These are phyloP conservation scores for Mesocentrotus franciscanus DNA, from an alignment of 53 echinoderm and acorn worm genomes.

Conservation along the genomic window DNA sequence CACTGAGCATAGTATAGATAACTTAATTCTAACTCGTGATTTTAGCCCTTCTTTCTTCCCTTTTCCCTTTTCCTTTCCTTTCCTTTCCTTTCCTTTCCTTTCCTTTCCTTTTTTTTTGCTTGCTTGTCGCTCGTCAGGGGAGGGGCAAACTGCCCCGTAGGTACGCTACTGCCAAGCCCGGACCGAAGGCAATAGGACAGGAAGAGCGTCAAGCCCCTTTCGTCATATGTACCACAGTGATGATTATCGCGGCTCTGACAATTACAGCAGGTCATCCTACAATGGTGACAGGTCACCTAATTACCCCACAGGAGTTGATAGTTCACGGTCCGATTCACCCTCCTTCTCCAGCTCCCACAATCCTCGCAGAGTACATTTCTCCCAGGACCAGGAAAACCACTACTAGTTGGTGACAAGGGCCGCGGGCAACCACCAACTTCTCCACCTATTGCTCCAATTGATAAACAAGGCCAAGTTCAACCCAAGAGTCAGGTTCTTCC, in stretches of 20 bases:
- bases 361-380: neutral
- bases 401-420: slow-evolving; percentile 25
- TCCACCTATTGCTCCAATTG: neutral
- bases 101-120: no score
- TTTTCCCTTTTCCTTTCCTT: no score
- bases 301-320: no score
- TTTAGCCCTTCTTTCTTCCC: no score
- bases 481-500: neutral
- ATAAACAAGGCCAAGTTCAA: neutral
- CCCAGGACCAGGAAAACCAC: neutral
- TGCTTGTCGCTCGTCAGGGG: no score
- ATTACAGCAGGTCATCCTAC: neutral
- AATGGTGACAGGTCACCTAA: neutral
- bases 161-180: neutral
- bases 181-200: neutral
- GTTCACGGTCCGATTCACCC: no score
- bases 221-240: neutral
- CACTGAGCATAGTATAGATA: no score
- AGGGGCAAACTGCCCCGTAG: no score
- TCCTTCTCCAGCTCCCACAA: neutral
- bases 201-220: neutral
- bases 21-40: no score
- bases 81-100: no score
- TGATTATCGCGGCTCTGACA: neutral
- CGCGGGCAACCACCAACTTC: neutral